Evolutionary conservation across 2,113 vertebrate species (phyloP).

Genomic region (Psittacula cyanocephala): DNA sequence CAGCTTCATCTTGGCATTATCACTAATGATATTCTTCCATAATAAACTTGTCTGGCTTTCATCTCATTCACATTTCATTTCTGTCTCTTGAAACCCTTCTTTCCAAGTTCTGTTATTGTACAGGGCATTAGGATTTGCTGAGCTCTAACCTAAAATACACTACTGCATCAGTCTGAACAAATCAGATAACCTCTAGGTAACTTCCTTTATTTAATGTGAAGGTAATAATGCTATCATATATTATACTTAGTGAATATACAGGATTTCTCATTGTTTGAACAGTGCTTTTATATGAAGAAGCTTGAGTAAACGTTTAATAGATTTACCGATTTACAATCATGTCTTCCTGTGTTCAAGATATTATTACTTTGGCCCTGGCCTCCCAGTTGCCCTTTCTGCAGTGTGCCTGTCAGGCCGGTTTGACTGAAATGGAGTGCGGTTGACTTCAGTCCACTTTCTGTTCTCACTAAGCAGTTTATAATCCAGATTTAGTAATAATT

Average conservation of each 20-base stretch:
- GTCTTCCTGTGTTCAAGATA: background rate
- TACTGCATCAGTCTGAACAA: background rate
- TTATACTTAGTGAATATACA: background rate
- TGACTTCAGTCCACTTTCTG: background rate
- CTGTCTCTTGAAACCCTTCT: background rate
- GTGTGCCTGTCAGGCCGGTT: fast-evolving
- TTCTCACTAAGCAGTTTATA: background rate
- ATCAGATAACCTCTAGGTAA: background rate
- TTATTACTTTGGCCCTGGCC: background rate
- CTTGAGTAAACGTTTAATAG: background rate
- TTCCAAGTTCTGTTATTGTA: background rate
- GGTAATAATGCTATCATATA: background rate
- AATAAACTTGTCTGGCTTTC: background rate
- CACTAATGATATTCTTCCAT: background rate
- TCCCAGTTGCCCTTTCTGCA: background rate
- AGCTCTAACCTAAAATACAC: background rate
- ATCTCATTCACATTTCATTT: background rate
- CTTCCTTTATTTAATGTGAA: background rate
- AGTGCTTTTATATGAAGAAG: background rate
- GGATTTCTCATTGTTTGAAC: background rate
- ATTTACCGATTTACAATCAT: background rate
- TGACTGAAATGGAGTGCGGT: background rate
- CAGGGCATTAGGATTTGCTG: background rate
- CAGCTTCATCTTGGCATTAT: background rate
- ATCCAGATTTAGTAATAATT: background rate